A percentile compares a stretch with the other conserved stretches of the same genome.
Evolutionary conservation across 1,140 invertebrate genomes (phyloP).

Genomic region (Metopolophium dirhodum): DNA sequence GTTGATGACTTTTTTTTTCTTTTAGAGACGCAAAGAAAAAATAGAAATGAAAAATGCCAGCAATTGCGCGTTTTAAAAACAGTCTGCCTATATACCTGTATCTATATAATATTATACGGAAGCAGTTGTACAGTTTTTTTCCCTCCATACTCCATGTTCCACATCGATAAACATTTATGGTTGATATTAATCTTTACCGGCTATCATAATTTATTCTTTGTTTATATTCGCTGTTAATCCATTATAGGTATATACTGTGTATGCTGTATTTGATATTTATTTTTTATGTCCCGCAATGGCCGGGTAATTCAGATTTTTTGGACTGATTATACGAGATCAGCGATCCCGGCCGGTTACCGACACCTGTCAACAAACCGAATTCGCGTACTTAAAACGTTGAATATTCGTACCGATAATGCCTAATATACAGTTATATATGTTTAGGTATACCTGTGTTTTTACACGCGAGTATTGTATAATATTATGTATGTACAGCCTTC

Average conservation of each 20-base stretch:
- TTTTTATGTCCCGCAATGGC: background rate
- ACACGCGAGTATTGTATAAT: background rate
- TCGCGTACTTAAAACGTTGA: background rate
- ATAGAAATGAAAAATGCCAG: background rate
- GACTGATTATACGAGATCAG: background rate
- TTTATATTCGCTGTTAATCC: background rate
- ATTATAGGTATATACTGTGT: background rate
- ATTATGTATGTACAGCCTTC: background rate
- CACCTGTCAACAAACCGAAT: background rate
- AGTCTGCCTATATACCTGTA: background rate
- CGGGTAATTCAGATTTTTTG: background rate
- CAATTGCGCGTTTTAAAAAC: background rate
- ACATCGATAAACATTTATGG: background rate
- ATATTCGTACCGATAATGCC: background rate
- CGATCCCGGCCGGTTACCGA: background rate
- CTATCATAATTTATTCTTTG: background rate
- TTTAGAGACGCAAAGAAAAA: conserved; percentile 9
- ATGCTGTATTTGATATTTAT: background rate
- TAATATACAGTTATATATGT: background rate
- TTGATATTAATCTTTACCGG: conserved; percentile 15
- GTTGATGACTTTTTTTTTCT: background rate
- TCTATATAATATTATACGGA: no score
- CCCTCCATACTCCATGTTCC: background rate
- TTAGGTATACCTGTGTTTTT: background rate
- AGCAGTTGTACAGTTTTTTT: conserved; percentile 6